Evolutionary conservation across 2,113 vertebrate genomes (phyloP), one percentile per base, ranked within the genome.

Genomic region (Grammomys surdaster): DNA sequence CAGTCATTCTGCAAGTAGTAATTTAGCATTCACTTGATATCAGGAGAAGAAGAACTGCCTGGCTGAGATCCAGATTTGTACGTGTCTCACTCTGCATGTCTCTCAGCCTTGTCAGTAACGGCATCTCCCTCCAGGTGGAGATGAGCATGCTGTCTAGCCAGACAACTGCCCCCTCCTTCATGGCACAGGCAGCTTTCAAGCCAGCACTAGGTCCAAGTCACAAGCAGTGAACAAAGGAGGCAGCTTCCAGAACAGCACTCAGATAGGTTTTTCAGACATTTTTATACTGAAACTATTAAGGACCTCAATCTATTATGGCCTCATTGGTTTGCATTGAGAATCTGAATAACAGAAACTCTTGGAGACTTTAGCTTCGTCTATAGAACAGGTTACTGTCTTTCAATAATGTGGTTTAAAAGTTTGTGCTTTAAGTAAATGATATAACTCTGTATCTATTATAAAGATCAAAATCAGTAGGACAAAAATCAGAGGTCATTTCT

Each of bases 1-100:
- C 81, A 97, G 92, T 97, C 96, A 97, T 97, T 98, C 96, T 97
- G 94, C 96, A 97, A 97, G 96, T 96, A 91, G 93, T 96, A 97
- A 97, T 96, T 97, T 89, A 96, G 86, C 90, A 77, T 97, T 91
- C 96, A 87, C 82, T 0, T 0, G 95, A 81, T 95, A 92, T 77
- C 93, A 95, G 69, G 93, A 89, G 60, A 65, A 90, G 78, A 93
- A 90, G 75, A 43, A 40, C 58, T 60, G 3, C 5, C n/a, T 97
- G 97, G 96, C 90, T 1, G 65, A 19, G 22, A 67, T 94, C 94
- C 95, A 97, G 89, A 26, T 60, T 73, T 76, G 75, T 81, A 24
- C 86, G 19, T 43, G 48, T 43, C 63, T 95, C 88, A 22, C 43
- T 69, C 48, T 1, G 5, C 48, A 12, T 46, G 1, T 75, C 88